Evolutionary conservation across 2,797 vertebrate species (phyloP), one percentile per base, ranked within the genome.

Genomic region (Rhadinocentrus ornatus): DNA sequence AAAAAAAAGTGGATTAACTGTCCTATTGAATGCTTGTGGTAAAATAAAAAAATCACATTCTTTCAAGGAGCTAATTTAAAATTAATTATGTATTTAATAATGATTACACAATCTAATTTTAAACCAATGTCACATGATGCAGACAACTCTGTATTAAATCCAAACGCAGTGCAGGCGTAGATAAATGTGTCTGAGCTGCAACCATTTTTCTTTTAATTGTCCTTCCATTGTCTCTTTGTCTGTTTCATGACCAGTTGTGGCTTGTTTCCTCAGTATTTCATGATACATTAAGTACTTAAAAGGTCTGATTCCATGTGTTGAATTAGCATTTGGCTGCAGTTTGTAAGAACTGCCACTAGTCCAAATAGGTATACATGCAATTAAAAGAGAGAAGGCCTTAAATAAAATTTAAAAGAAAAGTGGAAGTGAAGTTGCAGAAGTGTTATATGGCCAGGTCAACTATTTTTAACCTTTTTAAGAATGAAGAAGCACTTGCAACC

Each of bases 321-420:
- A 32, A 62, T 62, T 50, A 32, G 61, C 61, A 62, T 50, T 50
- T 62, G 61, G 61, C 61, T n/a, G 41, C n/a, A 22, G 20, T 31
- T 48, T 29, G 9, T 22, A 10, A 48, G 27, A 46, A 16, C 44
- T 22, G 11, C 61, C 27, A 31, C 20, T 46, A 27, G 16, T 44
- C 59, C 39, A n/a, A 46, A 60, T 3, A 46, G 41, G 44, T 48
- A 31, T 62, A 50, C 50, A 62, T 62, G 29, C 20, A 62, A 32
- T 32, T 22, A 27, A 27, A 27, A 15, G 52, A 54, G 50, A 24
- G 26, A 13, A 27, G 9, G 52, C 24, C 15, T 24, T 2, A 53
- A 24, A n/a, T n/a, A n/a, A n/a, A n/a, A n/a, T n/a, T n/a, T n/a
- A 24, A 24, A 22, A 53, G 6, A 6, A 27, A 16, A 53, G 22